Percentiles rank a stretch among this genome's conserved stretches.
These are phyloP conservation scores for Melanchra persicariae DNA, from an alignment of 2,888 invertebrate species.

Conservation along the genomic window DNA sequence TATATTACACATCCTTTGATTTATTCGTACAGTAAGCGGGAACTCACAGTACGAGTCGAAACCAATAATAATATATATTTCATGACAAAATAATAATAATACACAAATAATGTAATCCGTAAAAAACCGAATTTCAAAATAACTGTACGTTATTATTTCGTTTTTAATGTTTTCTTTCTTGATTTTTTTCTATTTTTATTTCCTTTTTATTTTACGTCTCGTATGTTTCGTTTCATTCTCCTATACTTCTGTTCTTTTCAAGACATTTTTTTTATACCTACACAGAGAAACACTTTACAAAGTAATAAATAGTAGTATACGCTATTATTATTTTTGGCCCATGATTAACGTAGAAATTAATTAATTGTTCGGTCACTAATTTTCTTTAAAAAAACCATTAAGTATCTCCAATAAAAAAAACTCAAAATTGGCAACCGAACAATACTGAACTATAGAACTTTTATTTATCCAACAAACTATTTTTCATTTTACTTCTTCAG, in stretches of 20 bases:
- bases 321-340: conserved; percentile 88
- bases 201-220: conserved; percentile 72
- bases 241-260: conserved; percentile 86
- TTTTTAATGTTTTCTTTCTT: conserved; percentile 72
- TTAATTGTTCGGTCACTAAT: conserved; percentile 85
- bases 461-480: conserved; percentile 80
- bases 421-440: conserved; percentile 83
- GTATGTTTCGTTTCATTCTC: conserved; percentile 80
- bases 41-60: conserved; percentile 72
- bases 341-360: conserved; percentile 83
- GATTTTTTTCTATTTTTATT: conserved; percentile 76
- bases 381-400: conserved; percentile 62
- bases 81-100: conserved; percentile 63
- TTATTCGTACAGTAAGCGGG: conserved; percentile 83
- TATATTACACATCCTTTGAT: conserved; percentile 80
- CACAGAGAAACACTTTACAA: conserved; percentile 91
- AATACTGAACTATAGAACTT: conserved; percentile 77
- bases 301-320: conserved; percentile 82
- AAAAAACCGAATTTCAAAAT: conserved; percentile 76
- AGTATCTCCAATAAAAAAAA: conserved; percentile 22
- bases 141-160: conserved; percentile 71
- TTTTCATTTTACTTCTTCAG: conserved; percentile 75
- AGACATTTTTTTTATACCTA: conserved; percentile 85
- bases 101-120: conserved; percentile 78
- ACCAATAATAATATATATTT: conserved; percentile 67